Evolutionary conservation across 2,113 vertebrate genomes (phyloP), one percentile per base, ranked within the genome.

Genomic region (Proteles cristata): DNA sequence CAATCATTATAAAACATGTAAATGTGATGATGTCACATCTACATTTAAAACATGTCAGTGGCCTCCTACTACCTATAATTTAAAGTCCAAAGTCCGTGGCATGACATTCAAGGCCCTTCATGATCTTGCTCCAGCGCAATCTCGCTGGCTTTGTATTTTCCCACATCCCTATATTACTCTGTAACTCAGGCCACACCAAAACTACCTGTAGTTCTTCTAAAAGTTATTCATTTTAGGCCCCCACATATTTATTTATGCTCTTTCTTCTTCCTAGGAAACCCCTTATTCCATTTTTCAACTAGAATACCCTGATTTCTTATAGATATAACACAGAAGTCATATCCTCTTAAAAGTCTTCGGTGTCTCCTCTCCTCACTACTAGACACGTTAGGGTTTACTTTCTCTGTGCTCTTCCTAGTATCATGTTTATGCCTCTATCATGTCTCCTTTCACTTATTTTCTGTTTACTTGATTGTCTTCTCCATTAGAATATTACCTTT

Each of bases 361-460:
- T 10, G n/a, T 74, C 88, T 79, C 88, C 48, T 96, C 55, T 69
- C 82, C 84, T 58, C 48, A 35, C 53, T 66, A 23, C 16, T 61
- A 82, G 28, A 81, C 14, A 26, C 2, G 50, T 69, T 81, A 77
- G 68, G 68, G 33, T 82, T 83, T 58, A 43, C 48, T 63, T 76
- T 26, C 45, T 82, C 68, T 73, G 26, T 65, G 68, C 19, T 79
- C n/a, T 83, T 77, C 48, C 84, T 1, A 82, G 28, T 35, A 35
- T 5, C 48, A 55, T 94, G 17, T 81, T 76, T 80, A 85, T 33
- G 11, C 10, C 85, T 86, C 48, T 76, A 4, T 5, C 74, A 63
- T 23, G 43, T 71, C n/a, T 94, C 66, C 50, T 96, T 90, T 86
- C 43, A 81, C 69, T 90, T 90, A 94, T 43, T 90, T 55, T 96